Evolutionary conservation across 1,140 invertebrate genomes (phyloP), one percentile per base, ranked within the genome.

Genomic region (Trichomalopsis sarcophagae): DNA sequence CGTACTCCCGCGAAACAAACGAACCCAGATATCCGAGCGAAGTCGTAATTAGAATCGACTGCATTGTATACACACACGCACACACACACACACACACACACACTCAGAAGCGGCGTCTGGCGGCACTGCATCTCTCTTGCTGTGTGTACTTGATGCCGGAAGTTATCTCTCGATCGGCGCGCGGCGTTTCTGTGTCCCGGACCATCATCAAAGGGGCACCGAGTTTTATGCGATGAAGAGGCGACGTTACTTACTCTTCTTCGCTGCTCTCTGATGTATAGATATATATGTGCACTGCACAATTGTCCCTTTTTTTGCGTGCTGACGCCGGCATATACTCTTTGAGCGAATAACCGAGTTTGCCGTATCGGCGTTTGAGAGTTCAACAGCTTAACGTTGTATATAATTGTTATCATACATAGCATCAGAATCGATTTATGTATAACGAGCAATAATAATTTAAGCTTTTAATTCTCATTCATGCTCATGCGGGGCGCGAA

Each of bases 131-230:
- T 44, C 40, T 44, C 40, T 44, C 40, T 44, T 44, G 13, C 4
- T 11, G 68, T 9, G 1, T 4, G 69, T 3, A 71, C 21, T 30
- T 71, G 17, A n/a, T 55, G 44, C 21, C 40, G 75, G 75, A 77
- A 77, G 75, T 77, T 79, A 79, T 79, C 77, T 33, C 47, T 79
- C 50, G 30, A 79, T 79, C 77, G 50, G 30, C 10, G 27, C 40
- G 40, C 40, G 40, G 40, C 9, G 40, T 44, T 44, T n/a, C 14
- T n/a, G 62, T 66, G 62, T n/a, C 62, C n/a, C 21, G 62, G 7
- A 44, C 0, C 62, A 66, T 66, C 62, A 66, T 66, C 62, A 66
- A 66, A 66, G 62, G 17, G 17, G 62, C 7, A n/a, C n/a, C n/a
- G 62, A n/a, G 27, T 74, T 74, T 74, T 40, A 74, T 66, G 7